Evolutionary conservation across 2,113 vertebrate species (phyloP).

Genomic region (Syngnathus floridae): DNA sequence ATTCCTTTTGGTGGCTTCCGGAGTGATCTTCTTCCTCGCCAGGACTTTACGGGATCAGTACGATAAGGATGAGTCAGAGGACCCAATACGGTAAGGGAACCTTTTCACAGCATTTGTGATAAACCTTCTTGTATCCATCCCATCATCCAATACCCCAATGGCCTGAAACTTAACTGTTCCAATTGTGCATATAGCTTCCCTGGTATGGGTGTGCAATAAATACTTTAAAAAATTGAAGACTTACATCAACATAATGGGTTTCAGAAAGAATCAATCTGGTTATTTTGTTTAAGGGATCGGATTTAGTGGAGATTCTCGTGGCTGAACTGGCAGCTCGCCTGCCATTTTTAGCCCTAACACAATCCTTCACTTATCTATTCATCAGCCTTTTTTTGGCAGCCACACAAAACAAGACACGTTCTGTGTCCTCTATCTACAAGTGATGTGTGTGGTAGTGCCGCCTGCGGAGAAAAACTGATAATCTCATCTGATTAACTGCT

Average conservation of each 20-base stretch:
- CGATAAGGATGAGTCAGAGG: conserved; percentile 77
- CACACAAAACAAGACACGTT: not conserved
- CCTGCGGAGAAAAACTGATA: conserved; percentile 14
- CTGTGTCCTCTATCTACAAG: conserved; percentile 4
- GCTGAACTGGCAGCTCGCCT: not conserved
- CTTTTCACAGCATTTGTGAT: not conserved
- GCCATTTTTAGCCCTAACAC: conserved; percentile 1
- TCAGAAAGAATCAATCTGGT: not conserved
- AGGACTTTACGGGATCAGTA: conserved; percentile 81
- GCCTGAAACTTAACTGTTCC: too few relatives aligned
- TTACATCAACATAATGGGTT: not conserved
- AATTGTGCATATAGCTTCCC: not conserved
- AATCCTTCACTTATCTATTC: not conserved
- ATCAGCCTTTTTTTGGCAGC: conserved; percentile 7
- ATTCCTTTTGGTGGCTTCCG: conserved; percentile 82
- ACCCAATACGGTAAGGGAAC: conserved; percentile 77
- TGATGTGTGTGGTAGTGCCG: conserved; percentile 3
- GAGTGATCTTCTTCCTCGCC: conserved; percentile 82
- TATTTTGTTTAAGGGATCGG: not conserved
- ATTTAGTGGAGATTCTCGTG: conserved; percentile 17
- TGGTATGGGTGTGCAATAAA: too few relatives aligned
- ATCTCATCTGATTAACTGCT: conserved; percentile 28
- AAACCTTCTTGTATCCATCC: not conserved
- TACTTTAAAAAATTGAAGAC: not conserved
- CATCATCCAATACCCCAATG: not conserved